Evolutionary conservation across 2,797 vertebrate species (phyloP), one percentile per base, ranked within the genome.

Genomic region (Neopelma chrysocephalum): DNA sequence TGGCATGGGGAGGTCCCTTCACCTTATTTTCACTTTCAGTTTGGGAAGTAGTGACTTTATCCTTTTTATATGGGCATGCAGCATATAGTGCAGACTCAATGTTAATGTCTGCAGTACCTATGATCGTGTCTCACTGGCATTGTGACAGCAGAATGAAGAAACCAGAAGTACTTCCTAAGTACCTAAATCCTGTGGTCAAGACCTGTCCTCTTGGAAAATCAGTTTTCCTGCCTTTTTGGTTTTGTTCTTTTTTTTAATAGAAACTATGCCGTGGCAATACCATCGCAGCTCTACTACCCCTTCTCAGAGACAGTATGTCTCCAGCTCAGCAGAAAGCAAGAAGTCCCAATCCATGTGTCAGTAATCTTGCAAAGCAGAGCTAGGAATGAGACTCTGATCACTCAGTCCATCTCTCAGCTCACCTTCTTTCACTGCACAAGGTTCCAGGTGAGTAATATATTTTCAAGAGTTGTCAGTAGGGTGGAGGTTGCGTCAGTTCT

Each of bases 291-390:
- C 61, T 93, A 91, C 69, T 54, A 93, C 47, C 94, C 94, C 43
- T 95, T 79, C 69, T 94, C 87, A 81, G 94, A 97, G 82, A 97
- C 84, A 38, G 84, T 58, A 38, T 97, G 96, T 87, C 94, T 97
- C 25, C 96, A 97, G 50, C 64, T 96, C 82, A 96, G 87, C 72
- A 75, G 87, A 62, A 58, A 87, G 36, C 20, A 93, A 86, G 76
- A 57, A 31, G 29, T 58, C 31, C 82, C 50, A 0, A 65, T 85
- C 54, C 79, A 40, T 2, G 89, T 86, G 79, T 86, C 36, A 0
- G 92, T 96, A 69, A 93, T 76, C 23, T 78, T 96, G 89, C 91
- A 96, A 69, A 96, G 84, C 82, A 83, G 45, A 93, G 72, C 89
- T 78, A 78, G 84, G n/a, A 97, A 96, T 58, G 31, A 85, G 61